Evolutionary conservation across 2,113 vertebrate genomes (phyloP).

Genomic region (Syngnathoides biaculeatus): DNA sequence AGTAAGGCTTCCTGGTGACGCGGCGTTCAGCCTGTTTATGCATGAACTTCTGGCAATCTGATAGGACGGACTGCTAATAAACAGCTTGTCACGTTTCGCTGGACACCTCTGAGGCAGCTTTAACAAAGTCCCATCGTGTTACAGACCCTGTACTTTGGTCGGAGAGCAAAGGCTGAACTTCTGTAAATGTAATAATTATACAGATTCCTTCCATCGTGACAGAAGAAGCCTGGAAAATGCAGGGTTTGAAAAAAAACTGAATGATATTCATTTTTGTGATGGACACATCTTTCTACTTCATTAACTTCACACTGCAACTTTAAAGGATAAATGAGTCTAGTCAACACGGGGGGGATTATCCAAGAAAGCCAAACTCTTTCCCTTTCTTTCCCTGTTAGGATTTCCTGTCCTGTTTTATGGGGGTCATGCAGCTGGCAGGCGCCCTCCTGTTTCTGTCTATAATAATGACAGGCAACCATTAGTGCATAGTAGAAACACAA

Average conservation of each 20-base stretch:
- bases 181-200: conserved; percentile 65
- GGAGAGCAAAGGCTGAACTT: conserved; percentile 45
- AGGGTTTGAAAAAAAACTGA: neutral
- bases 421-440: conserved; percentile 74
- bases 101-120: conserved; percentile 42
- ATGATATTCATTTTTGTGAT: neutral
- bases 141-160: conserved; percentile 62
- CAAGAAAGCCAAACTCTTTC: conserved; percentile 40
- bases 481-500: conserved; percentile 67
- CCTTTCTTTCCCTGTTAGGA: conserved; percentile 64
- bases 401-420: conserved; percentile 74
- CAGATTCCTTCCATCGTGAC: conserved; percentile 43
- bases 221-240: conserved; percentile 35
- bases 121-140: conserved; percentile 63
- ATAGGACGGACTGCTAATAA: conserved; percentile 60
- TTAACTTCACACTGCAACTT: conserved; percentile 32
- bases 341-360: conserved; percentile 24
- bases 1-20: conserved; percentile 53
- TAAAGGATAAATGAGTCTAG: conserved; percentile 24
- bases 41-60: conserved; percentile 48
- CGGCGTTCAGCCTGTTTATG: conserved; percentile 50
- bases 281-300: conserved; percentile 5
- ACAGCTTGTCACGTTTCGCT: conserved; percentile 62
- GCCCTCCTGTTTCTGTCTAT: conserved; percentile 73
- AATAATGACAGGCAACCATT: conserved; percentile 71